Percentiles rank a stretch among this genome's conserved stretches.
These are phyloP conservation scores for Pseudonaja textilis DNA, from an alignment of 2,113 vertebrate species.

Conservation along the genomic window DNA sequence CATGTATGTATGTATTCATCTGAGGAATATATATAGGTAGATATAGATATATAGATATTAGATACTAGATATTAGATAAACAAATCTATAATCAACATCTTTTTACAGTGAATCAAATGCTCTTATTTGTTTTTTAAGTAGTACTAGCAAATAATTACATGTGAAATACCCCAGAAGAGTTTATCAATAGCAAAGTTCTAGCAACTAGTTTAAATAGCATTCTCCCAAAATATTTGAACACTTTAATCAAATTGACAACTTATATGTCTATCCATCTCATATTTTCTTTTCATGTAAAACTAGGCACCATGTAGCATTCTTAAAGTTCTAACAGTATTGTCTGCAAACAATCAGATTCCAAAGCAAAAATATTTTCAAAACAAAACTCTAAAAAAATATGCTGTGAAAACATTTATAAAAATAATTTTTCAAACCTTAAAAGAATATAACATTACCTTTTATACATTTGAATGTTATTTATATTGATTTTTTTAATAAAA, in stretches of 20 bases:
- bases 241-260: rapidly evolving
- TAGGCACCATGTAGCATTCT: rapidly evolving
- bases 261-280: neutral
- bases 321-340: neutral
- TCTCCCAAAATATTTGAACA: neutral
- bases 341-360: neutral
- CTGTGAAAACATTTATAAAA: slow-evolving; percentile 23
- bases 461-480: neutral
- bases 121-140: neutral
- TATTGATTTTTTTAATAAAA: neutral
- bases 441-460: slow-evolving; percentile 6
- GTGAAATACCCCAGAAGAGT: neutral
- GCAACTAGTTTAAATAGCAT: neutral
- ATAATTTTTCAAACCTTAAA: slow-evolving; percentile 1
- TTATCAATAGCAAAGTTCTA: neutral
- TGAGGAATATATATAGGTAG: too few relatives aligned
- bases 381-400: slow-evolving; percentile 10
- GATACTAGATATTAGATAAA: neutral
- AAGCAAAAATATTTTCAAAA: slow-evolving; percentile 16
- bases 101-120: neutral
- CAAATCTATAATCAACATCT: neutral
- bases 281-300: neutral
- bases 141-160: neutral
- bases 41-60: too few relatives aligned
- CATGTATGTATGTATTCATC: too few relatives aligned